Evolutionary conservation across 1,140 invertebrate species (phyloP), one percentile per base, ranked within the genome.

Genomic region (Diachasmimorpha longicaudata): DNA sequence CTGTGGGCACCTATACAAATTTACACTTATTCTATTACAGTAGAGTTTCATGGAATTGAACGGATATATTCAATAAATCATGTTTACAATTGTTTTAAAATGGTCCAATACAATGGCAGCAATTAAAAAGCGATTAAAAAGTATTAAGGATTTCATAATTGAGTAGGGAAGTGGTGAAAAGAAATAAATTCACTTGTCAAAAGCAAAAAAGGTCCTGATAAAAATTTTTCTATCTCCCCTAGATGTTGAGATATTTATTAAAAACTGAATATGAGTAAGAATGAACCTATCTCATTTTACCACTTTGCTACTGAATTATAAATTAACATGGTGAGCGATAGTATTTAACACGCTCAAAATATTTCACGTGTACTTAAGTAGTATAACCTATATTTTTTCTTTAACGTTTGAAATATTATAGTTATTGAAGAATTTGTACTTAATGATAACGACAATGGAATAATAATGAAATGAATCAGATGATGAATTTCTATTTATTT

Each of bases 311-410:
- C n/a, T n/a, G n/a, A n/a, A n/a, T 9, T 19, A 55, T 21, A 25
- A 31, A 25, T 63, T 23, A 25, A 55, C n/a, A 46, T 23, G 46
- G 25, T 14, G 36, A 58, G 13, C n/a, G 37, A 42, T 36, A 78
- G 77, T 78, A 78, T 72, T 78, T 78, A 78, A 78, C 71, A 48
- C 63, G 52, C 72, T 67, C 66, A 55, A 36, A 67, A 66, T 58
- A 14, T 70, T 39, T 46, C 69, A 78, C 74, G 72, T 78, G 77
- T 78, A 78, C 77, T 78, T 75, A 78, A 78, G n/a, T 72, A 48
- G 37, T 31, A 58, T 31, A n/a, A 58, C n/a, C 9, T 8, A 25
- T 70, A 19, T 13, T 42, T 66, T 63, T 63, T 36, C 52, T 25
- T 37, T 70, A 3, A 16, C 46, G 16, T 5, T 37, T 58, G 48